Percentiles rank a stretch among this genome's conserved stretches.
phyloP scores from a whole-genome alignment of 2,797 vertebrate species.

The Cryptoprocta ferox region DNA sequence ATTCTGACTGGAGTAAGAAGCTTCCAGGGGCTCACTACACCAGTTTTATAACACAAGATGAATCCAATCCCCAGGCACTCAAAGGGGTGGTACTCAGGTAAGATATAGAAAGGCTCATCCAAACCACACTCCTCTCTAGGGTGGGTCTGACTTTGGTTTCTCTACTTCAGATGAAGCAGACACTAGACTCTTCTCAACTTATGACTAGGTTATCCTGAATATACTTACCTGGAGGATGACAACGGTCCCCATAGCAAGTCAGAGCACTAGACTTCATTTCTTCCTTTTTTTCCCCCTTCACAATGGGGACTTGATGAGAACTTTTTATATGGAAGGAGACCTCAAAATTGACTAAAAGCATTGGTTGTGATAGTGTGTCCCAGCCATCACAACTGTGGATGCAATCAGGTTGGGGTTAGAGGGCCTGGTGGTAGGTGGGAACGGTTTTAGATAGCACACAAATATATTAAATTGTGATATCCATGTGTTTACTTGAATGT shows the following conservation, averaged over 20 bases:
- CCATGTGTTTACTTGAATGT: conserved; percentile 18
- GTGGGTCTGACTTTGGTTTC: background rate
- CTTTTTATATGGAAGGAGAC: conserved; percentile 4
- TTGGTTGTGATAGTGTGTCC: background rate
- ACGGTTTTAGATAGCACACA: conserved; percentile 12
- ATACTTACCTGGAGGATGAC: background rate
- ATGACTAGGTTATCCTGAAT: background rate
- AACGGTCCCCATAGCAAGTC: background rate
- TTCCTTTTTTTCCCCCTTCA: background rate
- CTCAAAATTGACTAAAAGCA: conserved; percentile 42
- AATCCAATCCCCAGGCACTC: background rate
- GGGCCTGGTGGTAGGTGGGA: background rate
- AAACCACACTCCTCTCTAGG: background rate
- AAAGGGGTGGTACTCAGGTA: background rate
- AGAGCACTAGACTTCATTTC: background rate
- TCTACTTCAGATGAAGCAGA: background rate
- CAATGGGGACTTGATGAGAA: background rate
- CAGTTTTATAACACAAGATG: background rate
- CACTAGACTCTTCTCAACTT: background rate
- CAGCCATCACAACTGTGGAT: background rate
- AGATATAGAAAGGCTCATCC: background rate
- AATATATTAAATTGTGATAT: background rate
- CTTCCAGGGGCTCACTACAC: background rate
- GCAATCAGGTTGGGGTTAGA: conserved; percentile 4
- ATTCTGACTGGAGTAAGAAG: background rate